Base-by-base conservation (phyloP, 2,113 vertebrate genomes). In the Oryzias celebensis region DNA sequence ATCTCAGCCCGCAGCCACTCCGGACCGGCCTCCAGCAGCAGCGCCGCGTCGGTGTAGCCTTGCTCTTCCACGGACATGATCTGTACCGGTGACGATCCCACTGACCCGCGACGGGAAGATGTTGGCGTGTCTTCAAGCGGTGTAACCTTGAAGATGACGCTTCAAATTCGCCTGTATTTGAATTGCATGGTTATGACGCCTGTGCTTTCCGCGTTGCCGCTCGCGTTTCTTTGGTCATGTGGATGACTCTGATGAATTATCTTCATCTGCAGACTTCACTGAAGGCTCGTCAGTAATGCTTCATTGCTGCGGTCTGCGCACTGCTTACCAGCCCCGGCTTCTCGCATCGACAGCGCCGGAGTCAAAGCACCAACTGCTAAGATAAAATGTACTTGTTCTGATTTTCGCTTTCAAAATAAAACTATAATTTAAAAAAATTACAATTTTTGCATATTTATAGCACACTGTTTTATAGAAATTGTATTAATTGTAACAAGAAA, bases 1-100 rank as follows among this genome's bases (percentile, higher is more conserved):
- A 96, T 84, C 92, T 98, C 96, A 4, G 87, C 74, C 65, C 95
- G 93, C 89, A 98, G 90, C 93, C 94, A 94, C 82, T 94, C 92
- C 16, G 95, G 93, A 41, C 92, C 91, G 74, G 93, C 94, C 80
- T 94, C 92, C 83, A 92, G 89, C 86, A 93, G 77, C 84, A 94
- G 87, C 80, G 87, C 78, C 13, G 89, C 65, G 76, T 80, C 84
- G 68, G 85, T 54, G 55, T 92, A 95, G 22, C 93, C 91, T 65
- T 90, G 93, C 68, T 96, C 94, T 42, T 95, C 93, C 75, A 89
- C 86, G 65, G 93, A 93, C 94, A 95, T 95, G 75, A 49, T 77
- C 42, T 71, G 74, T 36, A 68, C 76, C 74, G 77, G 71, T 58
- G 68, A 73, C 20, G 76, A 74, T 67, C 71, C 31, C 63, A 74